These are phyloP conservation scores for Nyctibius bracteatus DNA, from an alignment of 2,113 vertebrate species.

Conservation along the genomic window DNA sequence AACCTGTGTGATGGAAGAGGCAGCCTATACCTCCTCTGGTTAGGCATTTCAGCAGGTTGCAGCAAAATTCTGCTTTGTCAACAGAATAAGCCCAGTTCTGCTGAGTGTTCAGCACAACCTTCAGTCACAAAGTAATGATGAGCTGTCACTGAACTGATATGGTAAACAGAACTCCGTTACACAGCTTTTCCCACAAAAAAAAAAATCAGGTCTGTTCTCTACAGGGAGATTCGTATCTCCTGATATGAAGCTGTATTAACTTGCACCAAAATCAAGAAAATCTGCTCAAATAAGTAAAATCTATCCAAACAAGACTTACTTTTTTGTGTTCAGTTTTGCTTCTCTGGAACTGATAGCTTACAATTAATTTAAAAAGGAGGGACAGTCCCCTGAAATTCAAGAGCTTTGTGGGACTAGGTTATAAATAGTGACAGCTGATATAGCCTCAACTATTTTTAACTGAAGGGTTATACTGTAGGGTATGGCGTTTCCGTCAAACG, in stretches of 20 bases:
- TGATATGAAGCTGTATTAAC: neutral
- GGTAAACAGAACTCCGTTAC: neutral
- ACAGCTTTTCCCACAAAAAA: neutral
- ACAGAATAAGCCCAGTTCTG: neutral
- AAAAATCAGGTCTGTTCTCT: neutral
- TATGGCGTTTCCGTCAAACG: neutral
- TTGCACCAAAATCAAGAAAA: neutral
- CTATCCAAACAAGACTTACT: neutral
- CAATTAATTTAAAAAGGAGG: neutral
- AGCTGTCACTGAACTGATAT: neutral
- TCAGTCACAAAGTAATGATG: constrained; percentile 7
- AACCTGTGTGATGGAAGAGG: neutral
- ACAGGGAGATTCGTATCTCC: neutral
- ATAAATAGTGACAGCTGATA: neutral
- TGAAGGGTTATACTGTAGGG: rapidly evolving
- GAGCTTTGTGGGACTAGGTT: neutral
- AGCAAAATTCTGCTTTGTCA: neutral
- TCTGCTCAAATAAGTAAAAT: neutral
- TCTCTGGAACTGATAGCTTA: neutral
- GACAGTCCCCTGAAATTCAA: neutral
- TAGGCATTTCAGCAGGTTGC: neutral
- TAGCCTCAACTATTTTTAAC: neutral
- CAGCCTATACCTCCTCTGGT: neutral
- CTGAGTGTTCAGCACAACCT: neutral
- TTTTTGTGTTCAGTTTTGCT: neutral